A percentile compares a stretch with the other conserved stretches of the same genome.
Evolutionary conservation across 2,797 vertebrate species (phyloP).

Genomic region (Enteromius trimaculatus): DNA sequence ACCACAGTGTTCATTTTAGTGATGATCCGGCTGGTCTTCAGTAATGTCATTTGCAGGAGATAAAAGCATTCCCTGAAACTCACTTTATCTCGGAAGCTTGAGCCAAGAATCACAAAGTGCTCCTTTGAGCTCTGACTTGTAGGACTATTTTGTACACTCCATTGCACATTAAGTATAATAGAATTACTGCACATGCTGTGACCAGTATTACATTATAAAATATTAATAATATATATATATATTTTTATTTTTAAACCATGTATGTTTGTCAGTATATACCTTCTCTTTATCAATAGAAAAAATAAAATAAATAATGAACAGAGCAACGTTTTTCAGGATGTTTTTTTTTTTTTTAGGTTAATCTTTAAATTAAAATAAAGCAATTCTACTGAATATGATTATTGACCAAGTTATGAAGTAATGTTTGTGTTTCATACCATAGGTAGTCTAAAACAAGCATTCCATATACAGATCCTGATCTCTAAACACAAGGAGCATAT

Average conservation of each 20-base stretch:
- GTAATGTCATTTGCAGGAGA: background rate
- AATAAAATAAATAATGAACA: background rate
- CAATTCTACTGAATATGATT: background rate
- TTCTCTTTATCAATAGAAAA: background rate
- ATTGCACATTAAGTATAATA: background rate
- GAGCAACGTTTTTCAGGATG: background rate
- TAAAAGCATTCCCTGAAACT: slow-evolving; percentile 39
- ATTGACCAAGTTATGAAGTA: background rate
- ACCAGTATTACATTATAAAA: background rate
- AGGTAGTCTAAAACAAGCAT: background rate
- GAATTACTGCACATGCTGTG: background rate
- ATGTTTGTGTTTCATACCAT: background rate
- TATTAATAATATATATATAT: background rate
- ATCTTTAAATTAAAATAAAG: background rate
- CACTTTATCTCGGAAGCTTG: slow-evolving; percentile 16
- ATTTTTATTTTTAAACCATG: no score
- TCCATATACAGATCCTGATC: background rate
- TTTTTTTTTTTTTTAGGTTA: no score
- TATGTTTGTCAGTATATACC: background rate
- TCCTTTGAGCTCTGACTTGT: background rate
- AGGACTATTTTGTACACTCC: background rate
- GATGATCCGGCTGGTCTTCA: background rate
- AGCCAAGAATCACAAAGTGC: slow-evolving; percentile 42
- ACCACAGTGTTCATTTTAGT: background rate
- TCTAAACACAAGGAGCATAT: background rate